Base-by-base conservation (phyloP, 2,888 invertebrate genomes). In the Alloplasta piceator region DNA sequence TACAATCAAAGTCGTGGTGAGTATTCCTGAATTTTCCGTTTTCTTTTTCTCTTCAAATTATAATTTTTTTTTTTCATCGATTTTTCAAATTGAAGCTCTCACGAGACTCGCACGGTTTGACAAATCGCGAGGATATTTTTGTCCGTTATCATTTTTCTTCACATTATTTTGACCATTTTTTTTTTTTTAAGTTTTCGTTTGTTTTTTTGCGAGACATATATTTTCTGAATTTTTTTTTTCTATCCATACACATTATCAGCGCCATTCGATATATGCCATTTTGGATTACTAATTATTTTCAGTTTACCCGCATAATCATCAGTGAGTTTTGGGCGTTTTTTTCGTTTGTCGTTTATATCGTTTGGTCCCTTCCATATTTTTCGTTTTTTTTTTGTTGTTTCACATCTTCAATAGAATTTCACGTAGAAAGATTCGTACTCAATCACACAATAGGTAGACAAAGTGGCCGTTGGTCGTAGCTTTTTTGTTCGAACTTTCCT, bases 1-100 rank as follows among this genome's bases (percentile, higher is more conserved):
- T 94, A 94, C 88, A 94, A 94, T 80, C 95, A 95, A 84, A 94
- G 94, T 88, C 92, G 92, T 88, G 92, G 92, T 93, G 89, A 92
- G 92, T 89, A 83, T 80, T 78, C 60, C 43, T 52, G 41, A 64
- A 55, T 38, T 61, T 82, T 76, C 70, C 38, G 7, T 61, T 38
- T 68, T 70, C 64, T 61, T 76, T 55, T 41, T 46, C 56, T 55
- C 76, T 63, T 60, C n/a, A 5, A 26, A 39, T 66, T 68, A 46
- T 39, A n/a, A n/a, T 64, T 66, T 70, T 36, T 38, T 55, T 61
- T 60, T 58, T 66, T 26, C 16, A 7, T 41, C 7, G 10, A 5
- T n/a, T 63, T 52, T 39, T 7, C 7, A 26, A 26, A n/a, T 41
- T 55, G 10, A n/a, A 36, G 6, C 36, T 50, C 50, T 12, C 26